Conservation (phyloP, 2,888 invertebrate species). For the Scaptodrosophila latifasciaeformis region DNA sequence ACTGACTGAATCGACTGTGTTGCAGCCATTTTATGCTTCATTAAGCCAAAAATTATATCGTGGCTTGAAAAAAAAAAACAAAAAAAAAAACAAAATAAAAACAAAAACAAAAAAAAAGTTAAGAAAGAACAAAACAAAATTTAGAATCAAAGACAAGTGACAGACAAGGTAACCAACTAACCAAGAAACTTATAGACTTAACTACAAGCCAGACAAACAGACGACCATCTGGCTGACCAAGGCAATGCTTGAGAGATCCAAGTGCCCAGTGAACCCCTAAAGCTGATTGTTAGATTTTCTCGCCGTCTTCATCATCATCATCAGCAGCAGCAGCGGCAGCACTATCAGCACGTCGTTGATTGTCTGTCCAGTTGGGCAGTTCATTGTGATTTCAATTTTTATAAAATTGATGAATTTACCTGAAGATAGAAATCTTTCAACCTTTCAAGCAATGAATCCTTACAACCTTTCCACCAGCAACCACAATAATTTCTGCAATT, state of each 20-base stretch:
- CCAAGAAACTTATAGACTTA: conserved; percentile 37
- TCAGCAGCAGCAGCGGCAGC: no score
- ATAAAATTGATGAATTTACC: conserved; percentile 56
- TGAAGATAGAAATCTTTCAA: conserved; percentile 54
- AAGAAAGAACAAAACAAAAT: no score
- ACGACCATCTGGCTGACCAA: conserved; percentile 29
- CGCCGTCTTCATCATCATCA: conserved; percentile 31
- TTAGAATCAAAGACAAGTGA: conserved; percentile 30
- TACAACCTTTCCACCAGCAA: no score
- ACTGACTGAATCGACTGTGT: not conserved
- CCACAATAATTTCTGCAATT: not conserved
- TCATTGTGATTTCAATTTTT: conserved; percentile 45
- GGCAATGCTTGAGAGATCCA: not conserved
- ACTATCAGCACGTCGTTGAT: not conserved
- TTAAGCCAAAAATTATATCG: conserved; percentile 62
- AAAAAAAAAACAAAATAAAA: no score
- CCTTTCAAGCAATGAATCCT: no score
- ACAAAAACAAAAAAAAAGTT: no score
- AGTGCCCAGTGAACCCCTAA: not conserved
- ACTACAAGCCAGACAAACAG: conserved; percentile 32
- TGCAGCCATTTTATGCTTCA: conserved; percentile 62
- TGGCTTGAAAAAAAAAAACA: no score
- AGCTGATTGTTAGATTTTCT: conserved; percentile 22
- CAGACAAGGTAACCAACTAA: not conserved
- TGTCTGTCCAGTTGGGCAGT: conserved; percentile 7